Base-by-base conservation (phyloP, 1,140 invertebrate species). In the Leptinotarsa undecemlineata region DNA sequence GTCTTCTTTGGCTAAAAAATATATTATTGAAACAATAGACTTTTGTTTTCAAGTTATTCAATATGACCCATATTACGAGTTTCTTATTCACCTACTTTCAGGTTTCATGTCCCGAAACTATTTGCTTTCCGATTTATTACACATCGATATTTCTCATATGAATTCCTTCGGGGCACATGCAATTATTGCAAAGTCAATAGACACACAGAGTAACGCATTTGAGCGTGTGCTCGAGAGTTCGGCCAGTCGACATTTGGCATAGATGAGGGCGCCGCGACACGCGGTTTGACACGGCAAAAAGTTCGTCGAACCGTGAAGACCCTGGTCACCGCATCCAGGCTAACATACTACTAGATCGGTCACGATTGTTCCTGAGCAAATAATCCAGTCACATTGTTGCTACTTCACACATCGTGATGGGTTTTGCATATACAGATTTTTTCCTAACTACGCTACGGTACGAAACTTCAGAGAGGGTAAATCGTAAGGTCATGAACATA, bases 241-340 rank as follows among this genome's bases (percentile, higher is more conserved):
- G 72, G 23, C n/a, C 68, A 20, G 67, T 57, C 48, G 67, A 66
- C 64, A 68, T 70, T 71, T 72, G 66, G 42, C 62, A 68, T 75
- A 76, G 76, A 78, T 78, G 76, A 74, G 78, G 74, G 78, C 67
- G 69, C 77, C 73, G 51, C 78, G 79, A 79, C 79, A 75, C 76
- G 79, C 75, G 76, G 76, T 79, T 76, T 78, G 79, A 79, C 79
- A 81, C 79, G 72, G 77, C 74, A 76, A 78, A 62, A 60, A 74
- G 26, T 17, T 77, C 73, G 23, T 23, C 74, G 20, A 61, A 76
- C 73, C 74, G 77, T 78, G 33, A 78, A 80, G 69, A 70, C 72
- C 76, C 68, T 68, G 77, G 64, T 75, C 77, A 71, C 74, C 70
- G 74, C 77, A 78, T 76, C 66, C 64, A 68, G 70, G 77, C 63